Evolutionary conservation across 2,888 invertebrate genomes (phyloP), one percentile per base, ranked within the genome.

Genomic region (Stictocephala bisonia): DNA sequence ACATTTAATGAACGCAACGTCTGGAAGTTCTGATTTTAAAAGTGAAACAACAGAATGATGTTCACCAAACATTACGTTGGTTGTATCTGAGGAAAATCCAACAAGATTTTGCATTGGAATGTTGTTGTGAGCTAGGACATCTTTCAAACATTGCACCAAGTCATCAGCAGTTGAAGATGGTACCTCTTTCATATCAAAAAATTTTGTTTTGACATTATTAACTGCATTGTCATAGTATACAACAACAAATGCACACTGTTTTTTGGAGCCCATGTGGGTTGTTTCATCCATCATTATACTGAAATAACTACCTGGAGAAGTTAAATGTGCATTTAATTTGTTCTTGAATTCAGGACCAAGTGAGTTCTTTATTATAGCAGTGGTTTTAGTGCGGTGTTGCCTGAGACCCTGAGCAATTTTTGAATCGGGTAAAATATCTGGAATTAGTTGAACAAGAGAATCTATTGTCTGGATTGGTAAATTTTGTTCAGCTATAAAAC

Each of bases 51-150:
- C 44, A 13, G 41, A 56, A n/a, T 70, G 70, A 24, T 35, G 53
- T 35, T 56, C 53, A 13, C 70, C 70, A 56, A 56, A 31, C 53
- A 70, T 70, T 3, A 70, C 70, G 56, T 70, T 70, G 20, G 35
- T 56, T 1, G 70, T 70, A 35, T 70, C 70, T 2, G 40, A 56
- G 15, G 53, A 56, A 53, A 35, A 70, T n/a, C 53, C 56, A 15
- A 70, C 35, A 3, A 53, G 20, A 53, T 70, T 70, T 29, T 53
- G 24, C 22, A 40, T 22, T 11, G 70, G 29, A 13, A 70, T 56
- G 29, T 31, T 35, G 3, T 56, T 70, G 3, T 13, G n/a, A 0
- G 13, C 35, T 15, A 70, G 11, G 4, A 35, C 24, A 31, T 29
- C 3, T 70, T 70, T 41, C 9, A 70, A 13, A n/a, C 31, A 53